Percentiles rank a stretch among this genome's conserved stretches.
Evolutionary conservation across 2,113 vertebrate species (phyloP).

Genomic region (Hippocampus barbouri): DNA sequence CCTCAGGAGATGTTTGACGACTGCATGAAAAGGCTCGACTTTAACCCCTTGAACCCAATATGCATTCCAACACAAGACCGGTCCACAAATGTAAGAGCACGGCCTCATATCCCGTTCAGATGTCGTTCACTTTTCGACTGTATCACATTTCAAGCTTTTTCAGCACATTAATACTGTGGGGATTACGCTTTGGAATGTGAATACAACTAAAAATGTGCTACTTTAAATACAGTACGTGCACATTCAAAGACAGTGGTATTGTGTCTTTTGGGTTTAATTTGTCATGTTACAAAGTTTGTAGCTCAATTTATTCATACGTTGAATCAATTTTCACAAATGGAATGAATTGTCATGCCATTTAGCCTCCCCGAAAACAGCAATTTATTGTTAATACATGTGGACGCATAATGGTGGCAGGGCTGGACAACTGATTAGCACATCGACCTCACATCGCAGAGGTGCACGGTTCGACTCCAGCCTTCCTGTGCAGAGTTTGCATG

Average conservation of each 20-base stretch:
- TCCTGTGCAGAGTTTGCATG: too few relatives aligned
- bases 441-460: too few relatives aligned
- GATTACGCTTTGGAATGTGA: not conserved
- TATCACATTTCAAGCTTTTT: not conserved
- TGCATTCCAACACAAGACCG: not conserved
- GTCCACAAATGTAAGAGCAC: not conserved
- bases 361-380: not conserved
- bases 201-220: not conserved
- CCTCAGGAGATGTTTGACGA: conserved; percentile 21
- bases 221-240: too few relatives aligned
- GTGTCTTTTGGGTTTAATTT: too few relatives aligned
- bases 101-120: not conserved
- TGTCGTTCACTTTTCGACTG: not conserved
- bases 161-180: not conserved
- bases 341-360: not conserved
- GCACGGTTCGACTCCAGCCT: too few relatives aligned
- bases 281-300: too few relatives aligned
- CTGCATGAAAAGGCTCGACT: conserved; percentile 11
- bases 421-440: too few relatives aligned
- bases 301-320: not conserved
- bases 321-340: not conserved
- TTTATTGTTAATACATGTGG: too few relatives aligned
- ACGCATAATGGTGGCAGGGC: too few relatives aligned
- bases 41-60: conserved; percentile 8
- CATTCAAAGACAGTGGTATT: too few relatives aligned